phyloP scores from a whole-genome alignment of 1,140 invertebrate genomes.

The Nixonia krombeini region DNA sequence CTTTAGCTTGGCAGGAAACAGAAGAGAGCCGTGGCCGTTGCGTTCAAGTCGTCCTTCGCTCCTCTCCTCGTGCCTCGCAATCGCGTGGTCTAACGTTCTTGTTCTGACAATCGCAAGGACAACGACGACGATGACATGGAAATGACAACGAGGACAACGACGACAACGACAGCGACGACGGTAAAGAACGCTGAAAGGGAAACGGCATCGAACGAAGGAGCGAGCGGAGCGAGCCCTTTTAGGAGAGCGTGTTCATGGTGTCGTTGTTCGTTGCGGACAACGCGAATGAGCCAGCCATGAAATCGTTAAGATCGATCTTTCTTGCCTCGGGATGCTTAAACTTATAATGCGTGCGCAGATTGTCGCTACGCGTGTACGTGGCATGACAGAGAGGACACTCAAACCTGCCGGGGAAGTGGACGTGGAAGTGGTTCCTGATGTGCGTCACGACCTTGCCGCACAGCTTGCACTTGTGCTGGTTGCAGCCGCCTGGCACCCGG shows the following conservation, averaged over 20 bases:
- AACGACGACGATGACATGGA: background rate
- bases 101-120: constrained; percentile 5
- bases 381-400: constrained; percentile 89
- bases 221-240: constrained; percentile 52
- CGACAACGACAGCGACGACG: constrained; percentile 2
- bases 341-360: constrained; percentile 89
- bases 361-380: constrained; percentile 89
- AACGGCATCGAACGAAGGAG: constrained; percentile 24
- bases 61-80: background rate
- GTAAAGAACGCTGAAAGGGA: background rate
- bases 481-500: constrained; percentile 87
- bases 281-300: constrained; percentile 70
- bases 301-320: constrained; percentile 80
- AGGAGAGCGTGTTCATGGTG: constrained; percentile 72
- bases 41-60: no score
- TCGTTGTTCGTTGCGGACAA: constrained; percentile 71
- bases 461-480: constrained; percentile 91
- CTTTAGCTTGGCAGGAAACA: no score
- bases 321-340: constrained; percentile 89
- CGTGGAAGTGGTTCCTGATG: constrained; percentile 92
- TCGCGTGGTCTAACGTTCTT: constrained; percentile 7
- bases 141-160: constrained; percentile 8
- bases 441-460: constrained; percentile 92
- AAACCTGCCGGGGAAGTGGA: constrained; percentile 89
- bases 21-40: no score